These are phyloP conservation scores for Aporophyla nigra DNA, from an alignment of 2,888 invertebrate species.

Conservation along the genomic window DNA sequence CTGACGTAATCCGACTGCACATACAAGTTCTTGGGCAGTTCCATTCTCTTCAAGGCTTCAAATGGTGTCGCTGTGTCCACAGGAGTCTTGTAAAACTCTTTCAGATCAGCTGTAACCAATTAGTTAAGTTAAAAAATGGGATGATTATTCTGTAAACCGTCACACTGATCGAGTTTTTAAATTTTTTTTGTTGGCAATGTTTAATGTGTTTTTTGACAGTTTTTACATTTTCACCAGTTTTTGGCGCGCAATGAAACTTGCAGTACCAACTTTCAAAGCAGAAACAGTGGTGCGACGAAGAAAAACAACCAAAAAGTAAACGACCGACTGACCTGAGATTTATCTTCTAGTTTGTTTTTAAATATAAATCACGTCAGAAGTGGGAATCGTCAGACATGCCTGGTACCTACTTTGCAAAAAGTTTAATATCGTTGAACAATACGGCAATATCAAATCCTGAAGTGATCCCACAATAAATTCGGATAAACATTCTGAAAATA, in stretches of 20 bases:
- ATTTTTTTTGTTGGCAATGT: neutral
- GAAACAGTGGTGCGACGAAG: neutral
- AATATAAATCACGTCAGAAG: neutral
- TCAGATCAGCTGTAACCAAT: conserved; percentile 91
- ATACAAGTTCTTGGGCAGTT: conserved; percentile 97
- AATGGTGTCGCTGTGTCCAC: conserved; percentile 93
- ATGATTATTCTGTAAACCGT: neutral
- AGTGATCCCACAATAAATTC: neutral
- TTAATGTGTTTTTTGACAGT: neutral
- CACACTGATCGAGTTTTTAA: neutral
- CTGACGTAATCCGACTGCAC: conserved; percentile 95
- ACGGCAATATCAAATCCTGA: neutral
- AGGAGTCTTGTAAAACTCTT: conserved; percentile 93
- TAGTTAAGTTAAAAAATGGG: neutral
- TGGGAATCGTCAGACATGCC: neutral
- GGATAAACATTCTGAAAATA: neutral
- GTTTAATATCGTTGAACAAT: neutral
- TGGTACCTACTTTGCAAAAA: neutral
- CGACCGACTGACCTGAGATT: neutral
- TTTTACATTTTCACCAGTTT: neutral
- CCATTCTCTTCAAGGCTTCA: conserved; percentile 93
- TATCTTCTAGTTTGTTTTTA: neutral
- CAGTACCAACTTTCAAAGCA: no score
- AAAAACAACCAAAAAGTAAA: neutral
- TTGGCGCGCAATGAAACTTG: neutral